Percentiles rank a stretch among this genome's conserved stretches.
These are phyloP conservation scores for Falco cherrug DNA, from an alignment of 2,797 vertebrate genomes.

Conservation along the genomic window DNA sequence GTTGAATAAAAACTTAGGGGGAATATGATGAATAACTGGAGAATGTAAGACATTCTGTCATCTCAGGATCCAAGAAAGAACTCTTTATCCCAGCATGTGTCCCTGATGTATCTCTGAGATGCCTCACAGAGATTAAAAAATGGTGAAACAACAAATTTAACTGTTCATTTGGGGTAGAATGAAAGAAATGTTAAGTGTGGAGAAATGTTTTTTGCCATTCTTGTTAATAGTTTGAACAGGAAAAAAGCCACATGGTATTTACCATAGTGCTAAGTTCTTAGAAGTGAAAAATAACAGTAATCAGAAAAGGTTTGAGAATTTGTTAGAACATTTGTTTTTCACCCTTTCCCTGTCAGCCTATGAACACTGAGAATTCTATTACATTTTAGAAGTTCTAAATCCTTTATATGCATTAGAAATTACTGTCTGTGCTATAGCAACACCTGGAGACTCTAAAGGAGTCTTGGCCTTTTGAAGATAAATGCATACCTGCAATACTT, in stretches of 20 bases:
- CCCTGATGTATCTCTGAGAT: neutral
- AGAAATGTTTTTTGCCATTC: neutral
- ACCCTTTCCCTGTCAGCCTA: neutral
- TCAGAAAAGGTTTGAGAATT: neutral
- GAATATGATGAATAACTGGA: neutral
- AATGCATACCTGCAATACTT: accelerated
- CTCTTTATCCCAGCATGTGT: neutral
- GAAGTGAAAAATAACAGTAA: neutral
- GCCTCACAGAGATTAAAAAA: neutral
- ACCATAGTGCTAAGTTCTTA: neutral
- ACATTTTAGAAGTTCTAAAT: neutral
- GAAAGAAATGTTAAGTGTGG: neutral
- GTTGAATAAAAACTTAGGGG: neutral
- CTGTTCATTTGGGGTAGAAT: neutral
- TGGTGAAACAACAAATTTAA: neutral
- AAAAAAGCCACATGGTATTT: neutral
- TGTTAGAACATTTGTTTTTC: neutral
- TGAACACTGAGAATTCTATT: neutral
- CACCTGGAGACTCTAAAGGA: neutral
- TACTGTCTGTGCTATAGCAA: neutral
- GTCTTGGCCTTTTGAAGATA: neutral
- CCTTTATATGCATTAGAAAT: neutral
- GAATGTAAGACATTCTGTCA: neutral
- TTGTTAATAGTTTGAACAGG: neutral
- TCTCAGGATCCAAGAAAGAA: neutral